phyloP scores from a whole-genome alignment of 2,113 vertebrate species.

The Vireo altiloquus region DNA sequence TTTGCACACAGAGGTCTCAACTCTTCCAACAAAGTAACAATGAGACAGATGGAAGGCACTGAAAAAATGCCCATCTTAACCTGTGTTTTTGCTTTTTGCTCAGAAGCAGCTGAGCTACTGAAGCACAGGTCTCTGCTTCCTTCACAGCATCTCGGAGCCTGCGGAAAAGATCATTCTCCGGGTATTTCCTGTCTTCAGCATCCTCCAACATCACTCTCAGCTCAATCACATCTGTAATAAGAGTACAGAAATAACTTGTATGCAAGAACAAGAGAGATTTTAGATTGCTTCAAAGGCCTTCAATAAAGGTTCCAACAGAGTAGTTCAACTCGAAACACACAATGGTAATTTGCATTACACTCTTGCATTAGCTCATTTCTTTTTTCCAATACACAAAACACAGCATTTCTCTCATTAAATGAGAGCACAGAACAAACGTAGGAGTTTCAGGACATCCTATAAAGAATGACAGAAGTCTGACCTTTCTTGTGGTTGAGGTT shows the following conservation, averaged over 20 bases:
- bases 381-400: background rate
- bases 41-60: background rate
- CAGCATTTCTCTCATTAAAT: background rate
- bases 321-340: background rate
- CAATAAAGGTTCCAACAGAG: background rate
- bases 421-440: background rate
- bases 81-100: slow-evolving; percentile 95
- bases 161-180: slow-evolving; percentile 89
- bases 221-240: slow-evolving; percentile 88
- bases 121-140: slow-evolving; percentile 97
- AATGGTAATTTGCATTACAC: background rate
- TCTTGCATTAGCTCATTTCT: background rate
- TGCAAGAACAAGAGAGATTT: background rate
- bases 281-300: background rate
- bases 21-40: background rate
- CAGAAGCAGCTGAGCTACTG: slow-evolving; percentile 94
- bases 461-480: slow-evolving; percentile 47
- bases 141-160: slow-evolving; percentile 92
- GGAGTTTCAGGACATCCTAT: background rate
- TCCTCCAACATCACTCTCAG: slow-evolving; percentile 94
- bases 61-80: slow-evolving; percentile 59
- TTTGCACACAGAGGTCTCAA: background rate
- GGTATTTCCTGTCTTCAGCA: slow-evolving; percentile 95
- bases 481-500: slow-evolving; percentile 96
- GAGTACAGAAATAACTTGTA: background rate